A percentile compares a stretch with the other conserved stretches of the same genome.
phyloP scores from a whole-genome alignment of 2,888 invertebrate genomes.

The Scaptomyza tumidula region DNA sequence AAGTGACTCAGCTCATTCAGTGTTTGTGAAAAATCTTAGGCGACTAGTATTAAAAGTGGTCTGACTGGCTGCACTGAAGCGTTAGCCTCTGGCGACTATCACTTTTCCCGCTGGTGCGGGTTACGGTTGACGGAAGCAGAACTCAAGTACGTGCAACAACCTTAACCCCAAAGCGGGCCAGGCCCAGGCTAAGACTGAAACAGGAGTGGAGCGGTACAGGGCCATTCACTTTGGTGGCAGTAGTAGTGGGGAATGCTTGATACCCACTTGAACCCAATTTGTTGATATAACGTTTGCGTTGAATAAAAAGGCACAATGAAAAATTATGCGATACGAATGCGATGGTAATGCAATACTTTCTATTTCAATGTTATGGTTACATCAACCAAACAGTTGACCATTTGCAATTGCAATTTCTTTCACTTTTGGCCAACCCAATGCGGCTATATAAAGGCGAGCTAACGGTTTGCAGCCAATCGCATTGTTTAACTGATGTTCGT shows the following conservation, averaged over 20 bases:
- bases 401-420: conserved; percentile 62
- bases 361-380: conserved; percentile 78
- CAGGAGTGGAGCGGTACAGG: neutral
- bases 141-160: conserved; percentile 76
- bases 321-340: conserved; percentile 69
- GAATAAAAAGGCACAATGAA: conserved; percentile 54
- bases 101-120: conserved; percentile 52
- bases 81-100: conserved; percentile 49
- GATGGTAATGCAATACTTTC: conserved; percentile 74
- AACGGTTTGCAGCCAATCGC: conserved; percentile 45
- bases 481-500: conserved; percentile 44
- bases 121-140: conserved; percentile 72
- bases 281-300: conserved; percentile 66
- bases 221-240: conserved; percentile 55
- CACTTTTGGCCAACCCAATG: conserved; percentile 51
- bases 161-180: conserved; percentile 71
- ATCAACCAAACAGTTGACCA: conserved; percentile 61
- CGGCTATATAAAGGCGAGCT: conserved; percentile 62
- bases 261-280: conserved; percentile 72
- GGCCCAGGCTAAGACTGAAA: conserved; percentile 24
- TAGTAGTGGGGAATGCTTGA: conserved; percentile 54
- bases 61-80: conserved; percentile 55
- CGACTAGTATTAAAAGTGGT: conserved; percentile 55
- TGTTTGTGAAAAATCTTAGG: conserved; percentile 42
- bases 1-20: conserved; percentile 32